Conservation (phyloP, 2,113 vertebrate genomes). For the Cyphomyrus discorhynchus region DNA sequence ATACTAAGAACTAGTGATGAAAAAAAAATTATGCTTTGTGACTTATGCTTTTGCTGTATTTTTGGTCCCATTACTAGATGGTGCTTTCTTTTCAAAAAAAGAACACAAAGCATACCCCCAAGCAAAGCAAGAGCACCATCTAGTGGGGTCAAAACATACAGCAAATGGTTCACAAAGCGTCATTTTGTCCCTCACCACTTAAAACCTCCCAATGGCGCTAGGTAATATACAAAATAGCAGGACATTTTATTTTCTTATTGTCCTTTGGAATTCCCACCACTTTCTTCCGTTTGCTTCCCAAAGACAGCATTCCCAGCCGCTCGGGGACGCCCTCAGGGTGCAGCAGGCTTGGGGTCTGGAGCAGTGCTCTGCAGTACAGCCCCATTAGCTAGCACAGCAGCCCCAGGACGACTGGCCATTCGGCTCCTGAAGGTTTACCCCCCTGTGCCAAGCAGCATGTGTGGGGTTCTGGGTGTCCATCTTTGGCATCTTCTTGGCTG, state of each 20-base stretch:
- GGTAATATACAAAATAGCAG: conserved; percentile 36
- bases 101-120: not conserved
- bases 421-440: conserved; percentile 69
- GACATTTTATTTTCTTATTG: conserved; percentile 8
- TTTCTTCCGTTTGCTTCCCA: not conserved
- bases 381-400: conserved; percentile 66
- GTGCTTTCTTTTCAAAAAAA: not conserved
- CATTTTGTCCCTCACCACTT: conserved; percentile 10
- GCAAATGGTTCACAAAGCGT: not conserved
- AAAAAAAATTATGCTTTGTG: not conserved
- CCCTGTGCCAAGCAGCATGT: conserved; percentile 65
- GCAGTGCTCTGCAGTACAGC: conserved; percentile 24
- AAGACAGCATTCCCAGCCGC: not conserved
- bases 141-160: not conserved
- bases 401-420: conserved; percentile 62
- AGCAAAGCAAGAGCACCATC: not conserved
- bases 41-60: not conserved
- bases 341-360: not conserved
- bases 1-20: conserved; percentile 9
- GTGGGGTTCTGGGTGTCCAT: conserved; percentile 72
- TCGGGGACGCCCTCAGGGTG: not conserved
- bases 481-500: conserved; percentile 78
- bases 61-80: not conserved
- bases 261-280: conserved; percentile 22
- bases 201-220: conserved; percentile 40